These are phyloP conservation scores for Onychorhynchus coronatus DNA, from an alignment of 2,113 vertebrate species.

Conservation along the genomic window DNA sequence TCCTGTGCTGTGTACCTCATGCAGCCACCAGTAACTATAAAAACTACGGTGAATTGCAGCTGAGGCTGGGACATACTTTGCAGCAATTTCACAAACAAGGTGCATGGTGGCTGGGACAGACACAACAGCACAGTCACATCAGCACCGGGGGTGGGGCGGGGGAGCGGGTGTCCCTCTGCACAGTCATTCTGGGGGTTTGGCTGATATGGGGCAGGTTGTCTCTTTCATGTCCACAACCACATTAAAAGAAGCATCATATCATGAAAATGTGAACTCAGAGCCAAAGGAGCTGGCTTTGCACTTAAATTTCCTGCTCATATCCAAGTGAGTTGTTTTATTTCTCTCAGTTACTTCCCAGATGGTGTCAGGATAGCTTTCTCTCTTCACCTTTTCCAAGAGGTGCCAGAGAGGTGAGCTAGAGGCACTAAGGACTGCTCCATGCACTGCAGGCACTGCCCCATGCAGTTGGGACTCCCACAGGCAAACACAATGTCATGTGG, in stretches of 20 bases:
- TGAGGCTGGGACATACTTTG: background rate
- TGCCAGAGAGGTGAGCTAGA: background rate
- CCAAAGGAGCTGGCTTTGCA: background rate
- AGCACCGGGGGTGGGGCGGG: accelerated
- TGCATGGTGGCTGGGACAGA: accelerated
- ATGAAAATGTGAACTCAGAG: background rate
- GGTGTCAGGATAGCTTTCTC: background rate
- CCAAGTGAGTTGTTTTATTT: accelerated
- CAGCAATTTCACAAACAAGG: background rate
- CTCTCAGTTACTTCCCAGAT: background rate
- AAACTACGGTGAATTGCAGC: accelerated
- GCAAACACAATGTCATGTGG: background rate
- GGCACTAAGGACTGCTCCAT: accelerated
- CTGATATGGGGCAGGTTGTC: accelerated
- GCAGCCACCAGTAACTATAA: background rate
- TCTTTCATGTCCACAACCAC: background rate
- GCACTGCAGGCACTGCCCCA: accelerated
- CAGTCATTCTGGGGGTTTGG: too few relatives aligned
- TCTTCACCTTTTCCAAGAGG: background rate
- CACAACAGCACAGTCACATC: background rate
- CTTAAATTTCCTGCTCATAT: background rate
- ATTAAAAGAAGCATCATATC: background rate
- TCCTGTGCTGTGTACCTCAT: background rate
- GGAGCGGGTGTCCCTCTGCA: too few relatives aligned
- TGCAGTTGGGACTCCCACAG: accelerated